Conservation (phyloP, 2,113 vertebrate species). For the Uria lomvia region DNA sequence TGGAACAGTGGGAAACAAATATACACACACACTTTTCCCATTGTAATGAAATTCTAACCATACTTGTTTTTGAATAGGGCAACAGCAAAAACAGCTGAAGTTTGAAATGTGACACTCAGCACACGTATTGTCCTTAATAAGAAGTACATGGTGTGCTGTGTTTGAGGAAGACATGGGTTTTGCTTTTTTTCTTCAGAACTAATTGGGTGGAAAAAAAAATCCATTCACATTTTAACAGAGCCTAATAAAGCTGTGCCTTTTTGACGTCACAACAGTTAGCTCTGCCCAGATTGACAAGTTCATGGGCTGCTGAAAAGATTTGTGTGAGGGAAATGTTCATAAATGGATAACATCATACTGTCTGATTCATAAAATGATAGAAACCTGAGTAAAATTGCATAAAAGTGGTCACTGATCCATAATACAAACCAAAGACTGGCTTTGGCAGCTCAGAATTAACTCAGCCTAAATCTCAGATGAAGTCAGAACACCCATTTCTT, state of each 20-base stretch:
- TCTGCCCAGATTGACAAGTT: not conserved
- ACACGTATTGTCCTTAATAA: slow-evolving; percentile 20
- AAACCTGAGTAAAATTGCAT: not conserved
- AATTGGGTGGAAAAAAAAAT: not conserved
- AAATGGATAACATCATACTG: not conserved
- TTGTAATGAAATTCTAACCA: slow-evolving; percentile 48
- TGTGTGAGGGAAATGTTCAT: not conserved
- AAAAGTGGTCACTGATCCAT: not conserved
- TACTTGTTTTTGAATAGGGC: slow-evolving; percentile 37
- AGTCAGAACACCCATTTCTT: not conserved
- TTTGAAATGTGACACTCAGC: slow-evolving; percentile 49
- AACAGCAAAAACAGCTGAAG: slow-evolving; percentile 44
- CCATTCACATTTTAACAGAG: slow-evolving; percentile 5
- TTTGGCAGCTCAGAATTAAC: not conserved
- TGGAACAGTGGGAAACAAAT: slow-evolving; percentile 39
- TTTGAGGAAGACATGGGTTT: not conserved
- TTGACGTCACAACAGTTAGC: not conserved
- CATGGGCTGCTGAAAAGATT: not conserved
- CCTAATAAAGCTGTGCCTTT: not conserved
- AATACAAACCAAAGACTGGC: not conserved
- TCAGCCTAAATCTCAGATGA: not conserved
- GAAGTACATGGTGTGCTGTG: slow-evolving; percentile 22
- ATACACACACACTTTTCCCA: slow-evolving; percentile 5
- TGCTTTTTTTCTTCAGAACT: not conserved
- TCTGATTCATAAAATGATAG: not conserved